These are phyloP conservation scores for Sphaeramia orbicularis DNA, from an alignment of 2,797 vertebrate species.

Conservation along the genomic window DNA sequence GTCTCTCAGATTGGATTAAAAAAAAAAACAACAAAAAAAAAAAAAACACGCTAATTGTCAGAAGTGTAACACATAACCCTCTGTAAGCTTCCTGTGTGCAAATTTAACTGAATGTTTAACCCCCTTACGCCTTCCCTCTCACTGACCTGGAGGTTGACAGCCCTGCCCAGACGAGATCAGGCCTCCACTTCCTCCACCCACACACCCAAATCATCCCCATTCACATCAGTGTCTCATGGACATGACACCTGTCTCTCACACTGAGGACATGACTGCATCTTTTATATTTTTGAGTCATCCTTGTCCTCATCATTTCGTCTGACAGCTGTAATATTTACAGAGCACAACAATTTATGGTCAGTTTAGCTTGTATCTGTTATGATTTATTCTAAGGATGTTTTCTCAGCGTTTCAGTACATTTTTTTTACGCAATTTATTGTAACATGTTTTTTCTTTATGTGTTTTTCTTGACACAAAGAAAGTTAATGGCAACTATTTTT, in stretches of 20 bases:
- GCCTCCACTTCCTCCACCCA: conserved; percentile 72
- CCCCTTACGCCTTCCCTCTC: conserved; percentile 18
- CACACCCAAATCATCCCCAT: conserved; percentile 78
- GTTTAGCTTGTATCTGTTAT: conserved; percentile 15
- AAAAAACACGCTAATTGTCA: conserved; percentile 18
- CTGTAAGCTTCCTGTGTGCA: conserved; percentile 32
- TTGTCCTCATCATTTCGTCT: conserved; percentile 70
- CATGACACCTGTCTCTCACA: conserved; percentile 90
- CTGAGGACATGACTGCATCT: conserved; percentile 87
- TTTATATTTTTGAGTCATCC: conserved; percentile 82
- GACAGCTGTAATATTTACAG: conserved; percentile 56
- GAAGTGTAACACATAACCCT: conserved; percentile 32
- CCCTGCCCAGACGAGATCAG: conserved; percentile 45
- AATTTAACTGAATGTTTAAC: conserved; percentile 43
- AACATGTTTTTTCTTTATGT: conserved; percentile 28
- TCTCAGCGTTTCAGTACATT: conserved; percentile 16
- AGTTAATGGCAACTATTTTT: conserved; percentile 39
- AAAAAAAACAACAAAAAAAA: background rate
- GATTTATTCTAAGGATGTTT: conserved; percentile 21
- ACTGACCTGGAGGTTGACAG: conserved; percentile 81
- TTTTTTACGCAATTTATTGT: conserved; percentile 31
- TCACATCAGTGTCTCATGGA: conserved; percentile 89
- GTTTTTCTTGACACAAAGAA: conserved; percentile 30
- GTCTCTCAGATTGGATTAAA: conserved; percentile 52
- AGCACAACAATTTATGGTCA: conserved; percentile 28